Evolutionary conservation across 2,888 invertebrate genomes (phyloP), one percentile per base, ranked within the genome.

Genomic region (Diadromus collaris): DNA sequence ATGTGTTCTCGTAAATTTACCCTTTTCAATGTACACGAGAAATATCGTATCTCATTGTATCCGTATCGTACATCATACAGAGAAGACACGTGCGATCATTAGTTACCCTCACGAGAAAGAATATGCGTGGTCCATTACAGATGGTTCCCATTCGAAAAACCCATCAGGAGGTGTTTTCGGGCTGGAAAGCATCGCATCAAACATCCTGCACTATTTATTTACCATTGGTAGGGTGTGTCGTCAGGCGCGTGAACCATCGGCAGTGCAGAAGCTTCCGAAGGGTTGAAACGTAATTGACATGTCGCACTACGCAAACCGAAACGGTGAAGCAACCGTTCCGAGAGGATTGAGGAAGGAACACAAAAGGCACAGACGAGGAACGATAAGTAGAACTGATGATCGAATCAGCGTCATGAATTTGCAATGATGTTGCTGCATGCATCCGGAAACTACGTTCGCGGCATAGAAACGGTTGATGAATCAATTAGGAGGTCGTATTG

Each of bases 321-420:
- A 24, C 7, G 51, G 13, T 24, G 51, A 24, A 24, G 51, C 3
- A 10, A 51, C 13, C 21, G 41, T 2, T 3, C 9, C n/a, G 38
- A 32, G 48, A 38, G 27, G 27, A 48, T 71, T 61, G 38, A 27
- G 61, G 48, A 48, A 51, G 27, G 38, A 32, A 38, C 60, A 29
- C 41, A 24, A 48, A 46, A 41, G 41, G 48, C 27, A 32, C 21
- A 71, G 64, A 60, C 27, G 29, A 27, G 60, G 16, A n/a, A 60
- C 56, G 68, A 16, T 41, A 48, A 72, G 24, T 56, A 46, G 61
- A 72, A 68, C 56, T 19, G 27, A 56, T 7, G 68, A 10, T 34
- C 63, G 56, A 78, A 68, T 73, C 46, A 38, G 56, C 63, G 29
- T 24, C 44, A 64, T 69, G 63, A 72, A 68, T 78, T 56, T 68